These are phyloP conservation scores for Biston stratarius DNA, from an alignment of 2,888 invertebrate genomes.

Conservation along the genomic window DNA sequence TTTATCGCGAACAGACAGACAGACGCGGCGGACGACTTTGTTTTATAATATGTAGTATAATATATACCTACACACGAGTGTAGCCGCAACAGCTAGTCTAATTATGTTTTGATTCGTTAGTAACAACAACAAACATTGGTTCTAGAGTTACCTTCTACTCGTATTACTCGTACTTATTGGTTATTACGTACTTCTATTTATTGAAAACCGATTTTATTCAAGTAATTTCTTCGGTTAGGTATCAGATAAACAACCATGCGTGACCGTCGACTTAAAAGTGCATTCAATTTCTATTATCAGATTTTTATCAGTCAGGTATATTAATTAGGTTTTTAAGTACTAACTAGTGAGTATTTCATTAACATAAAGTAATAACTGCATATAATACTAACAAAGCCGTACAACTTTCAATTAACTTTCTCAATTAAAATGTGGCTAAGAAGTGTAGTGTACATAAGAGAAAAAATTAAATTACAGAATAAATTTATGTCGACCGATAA, in stretches of 20 bases:
- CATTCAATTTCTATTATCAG: slow-evolving; percentile 22
- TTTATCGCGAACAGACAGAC: no score
- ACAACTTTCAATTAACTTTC: slow-evolving; percentile 79
- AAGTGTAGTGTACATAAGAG: slow-evolving; percentile 52
- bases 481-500: slow-evolving; percentile 81
- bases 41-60: no score
- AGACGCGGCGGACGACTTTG: no score
- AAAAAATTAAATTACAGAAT: slow-evolving; percentile 72
- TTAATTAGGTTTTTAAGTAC: slow-evolving; percentile 45
- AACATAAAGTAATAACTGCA: slow-evolving; percentile 56
- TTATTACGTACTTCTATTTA: neutral
- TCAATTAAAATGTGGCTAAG: slow-evolving; percentile 78
- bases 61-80: no score
- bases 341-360: slow-evolving; percentile 54
- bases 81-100: no score
- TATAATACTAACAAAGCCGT: slow-evolving; percentile 47
- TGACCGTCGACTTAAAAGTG: slow-evolving; percentile 16
- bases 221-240: slow-evolving; percentile 7
- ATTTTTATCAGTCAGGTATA: slow-evolving; percentile 29
- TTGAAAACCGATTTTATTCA: slow-evolving; percentile 2
- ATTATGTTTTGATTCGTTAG: no score
- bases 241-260: slow-evolving; percentile 10
- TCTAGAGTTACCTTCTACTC: no score
- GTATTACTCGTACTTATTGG: neutral
- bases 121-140: no score